These are phyloP conservation scores for Hylaeus anthracinus DNA, from an alignment of 1,140 invertebrate species.

Conservation along the genomic window DNA sequence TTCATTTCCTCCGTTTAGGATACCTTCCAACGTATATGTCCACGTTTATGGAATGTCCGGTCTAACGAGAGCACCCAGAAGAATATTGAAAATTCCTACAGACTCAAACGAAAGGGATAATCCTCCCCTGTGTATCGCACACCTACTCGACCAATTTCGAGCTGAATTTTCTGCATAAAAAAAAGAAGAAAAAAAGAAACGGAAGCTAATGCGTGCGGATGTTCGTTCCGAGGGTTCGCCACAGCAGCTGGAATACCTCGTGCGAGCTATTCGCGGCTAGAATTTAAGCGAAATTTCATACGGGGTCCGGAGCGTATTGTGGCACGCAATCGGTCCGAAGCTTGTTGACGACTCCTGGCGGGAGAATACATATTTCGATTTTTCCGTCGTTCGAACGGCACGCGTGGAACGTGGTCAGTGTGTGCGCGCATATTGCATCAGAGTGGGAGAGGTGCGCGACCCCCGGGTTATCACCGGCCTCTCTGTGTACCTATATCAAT, in stretches of 20 bases:
- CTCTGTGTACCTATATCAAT: slow-evolving; percentile 74
- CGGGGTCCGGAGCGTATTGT: background rate
- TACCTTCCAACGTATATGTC: too few species aligned
- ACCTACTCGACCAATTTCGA: too few species aligned
- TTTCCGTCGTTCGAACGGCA: slow-evolving; percentile 32
- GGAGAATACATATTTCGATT: slow-evolving; percentile 26
- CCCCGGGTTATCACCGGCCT: slow-evolving; percentile 73
- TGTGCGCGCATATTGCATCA: slow-evolving; percentile 43
- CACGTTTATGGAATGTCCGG: too few species aligned
- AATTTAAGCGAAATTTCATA: slow-evolving; percentile 24
- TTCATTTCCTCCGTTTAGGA: too few species aligned
- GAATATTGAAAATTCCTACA: too few species aligned
- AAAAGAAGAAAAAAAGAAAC: too few species aligned
- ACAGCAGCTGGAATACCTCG: background rate
- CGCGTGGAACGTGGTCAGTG: slow-evolving; percentile 47
- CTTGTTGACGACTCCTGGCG: slow-evolving; percentile 26
- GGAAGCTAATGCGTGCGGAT: too few species aligned
- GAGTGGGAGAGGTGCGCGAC: slow-evolving; percentile 72
- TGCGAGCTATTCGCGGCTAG: background rate
- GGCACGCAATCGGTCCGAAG: background rate
- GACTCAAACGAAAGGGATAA: too few species aligned
- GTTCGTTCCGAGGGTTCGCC: background rate
- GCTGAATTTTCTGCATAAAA: too few species aligned
- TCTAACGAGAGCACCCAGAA: too few species aligned
- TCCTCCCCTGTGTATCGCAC: too few species aligned